A percentile compares a stretch with the other conserved stretches of the same genome.
phyloP scores from a whole-genome alignment of 2,113 vertebrate genomes.

The Tor tambroides region DNA sequence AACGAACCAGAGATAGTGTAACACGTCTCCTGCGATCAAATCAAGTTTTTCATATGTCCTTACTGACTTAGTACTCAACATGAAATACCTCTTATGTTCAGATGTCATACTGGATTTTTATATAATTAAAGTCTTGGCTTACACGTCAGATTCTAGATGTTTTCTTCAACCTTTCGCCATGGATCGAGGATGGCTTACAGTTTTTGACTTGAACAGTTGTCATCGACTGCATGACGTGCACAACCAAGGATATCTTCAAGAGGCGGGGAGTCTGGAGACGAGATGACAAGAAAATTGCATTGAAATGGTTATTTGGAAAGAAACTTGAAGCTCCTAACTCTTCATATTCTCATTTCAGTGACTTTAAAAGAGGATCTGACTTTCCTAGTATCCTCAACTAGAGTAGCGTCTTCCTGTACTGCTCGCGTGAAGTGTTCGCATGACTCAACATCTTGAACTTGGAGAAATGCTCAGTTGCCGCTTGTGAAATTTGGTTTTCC shows the following conservation, averaged over 20 bases:
- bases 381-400: conserved; percentile 18
- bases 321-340: background rate
- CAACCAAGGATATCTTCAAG: background rate
- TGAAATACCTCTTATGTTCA: conserved; percentile 50
- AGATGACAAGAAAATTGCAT: background rate
- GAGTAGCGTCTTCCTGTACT: conserved; percentile 57
- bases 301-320: background rate
- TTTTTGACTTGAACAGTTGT: background rate
- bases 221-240: background rate
- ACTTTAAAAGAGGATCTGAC: conserved; percentile 3
- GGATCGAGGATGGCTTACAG: background rate
- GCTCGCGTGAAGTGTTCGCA: conserved; percentile 18
- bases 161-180: background rate
- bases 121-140: background rate
- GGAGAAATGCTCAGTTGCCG: background rate
- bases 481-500: conserved; percentile 4
- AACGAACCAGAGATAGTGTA: conserved; percentile 18
- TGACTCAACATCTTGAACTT: conserved; percentile 33
- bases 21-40: conserved; percentile 13
- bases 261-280: background rate
- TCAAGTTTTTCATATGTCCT: background rate
- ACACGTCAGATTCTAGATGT: background rate
- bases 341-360: background rate
- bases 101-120: conserved; percentile 6
- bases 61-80: conserved; percentile 37